These are phyloP conservation scores for Vicugna pacos DNA, from an alignment of 2,113 vertebrate species.

Conservation along the genomic window DNA sequence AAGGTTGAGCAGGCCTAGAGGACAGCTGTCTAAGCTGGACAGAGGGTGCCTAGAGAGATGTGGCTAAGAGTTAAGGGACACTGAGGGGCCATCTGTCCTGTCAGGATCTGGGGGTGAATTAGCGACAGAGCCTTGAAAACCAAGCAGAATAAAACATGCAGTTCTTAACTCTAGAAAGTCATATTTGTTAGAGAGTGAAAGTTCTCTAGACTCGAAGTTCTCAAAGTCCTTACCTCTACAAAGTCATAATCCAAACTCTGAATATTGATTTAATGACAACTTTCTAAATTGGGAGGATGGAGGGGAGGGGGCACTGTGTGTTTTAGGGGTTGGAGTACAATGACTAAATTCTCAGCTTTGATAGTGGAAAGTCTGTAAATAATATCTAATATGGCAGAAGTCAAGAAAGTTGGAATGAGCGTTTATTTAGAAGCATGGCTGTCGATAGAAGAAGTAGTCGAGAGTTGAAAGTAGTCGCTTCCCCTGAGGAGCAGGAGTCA, in stretches of 20 bases:
- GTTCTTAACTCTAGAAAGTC: background rate
- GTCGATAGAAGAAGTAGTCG: background rate
- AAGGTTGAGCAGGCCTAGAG: background rate
- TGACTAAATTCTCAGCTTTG: background rate
- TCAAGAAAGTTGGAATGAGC: background rate
- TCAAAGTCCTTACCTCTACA: background rate
- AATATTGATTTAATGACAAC: background rate
- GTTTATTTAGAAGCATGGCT: background rate
- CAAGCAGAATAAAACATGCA: background rate
- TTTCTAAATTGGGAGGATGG: background rate
- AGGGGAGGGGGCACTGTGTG: background rate
- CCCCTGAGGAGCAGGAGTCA: background rate
- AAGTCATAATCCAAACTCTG: background rate
- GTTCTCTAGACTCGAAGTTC: too few species aligned
- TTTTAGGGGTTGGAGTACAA: background rate
- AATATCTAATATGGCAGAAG: background rate
- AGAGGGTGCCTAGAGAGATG: background rate
- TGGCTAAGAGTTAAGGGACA: background rate
- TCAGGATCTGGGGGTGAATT: background rate
- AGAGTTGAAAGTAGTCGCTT: background rate
- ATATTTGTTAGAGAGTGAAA: too few species aligned
- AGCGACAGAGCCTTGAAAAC: background rate
- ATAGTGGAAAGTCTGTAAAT: background rate
- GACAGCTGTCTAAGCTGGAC: accelerated
- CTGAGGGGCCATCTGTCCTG: background rate